Conservation (phyloP, 2,888 invertebrate species). For the Acanthococcus lagerstroemiae region DNA sequence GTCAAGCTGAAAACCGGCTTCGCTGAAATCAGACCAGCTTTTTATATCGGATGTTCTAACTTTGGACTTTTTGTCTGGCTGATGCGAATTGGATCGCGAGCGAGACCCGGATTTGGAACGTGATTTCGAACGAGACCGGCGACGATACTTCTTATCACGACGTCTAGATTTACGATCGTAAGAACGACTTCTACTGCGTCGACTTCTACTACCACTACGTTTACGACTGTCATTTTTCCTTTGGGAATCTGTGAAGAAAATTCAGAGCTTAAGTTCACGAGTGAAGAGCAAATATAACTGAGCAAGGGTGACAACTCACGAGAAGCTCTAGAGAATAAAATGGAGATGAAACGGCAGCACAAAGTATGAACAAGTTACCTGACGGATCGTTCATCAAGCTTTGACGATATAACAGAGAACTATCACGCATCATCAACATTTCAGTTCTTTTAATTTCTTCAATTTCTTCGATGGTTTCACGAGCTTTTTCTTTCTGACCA, state of each 20-base stretch:
- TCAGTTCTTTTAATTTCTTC: slow-evolving; percentile 34
- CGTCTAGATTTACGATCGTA: slow-evolving; percentile 16
- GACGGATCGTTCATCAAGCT: neutral
- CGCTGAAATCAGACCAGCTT: slow-evolving; percentile 32
- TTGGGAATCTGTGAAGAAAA: neutral
- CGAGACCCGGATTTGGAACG: slow-evolving; percentile 32
- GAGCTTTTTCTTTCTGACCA: slow-evolving; percentile 32
- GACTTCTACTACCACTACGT: slow-evolving; percentile 1
- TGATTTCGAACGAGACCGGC: slow-evolving; percentile 26
- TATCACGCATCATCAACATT: slow-evolving; percentile 21
- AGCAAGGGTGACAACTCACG: too few relatives aligned
- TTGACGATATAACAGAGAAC: slow-evolving; percentile 10
- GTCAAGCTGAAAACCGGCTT: slow-evolving; percentile 31
- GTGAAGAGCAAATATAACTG: neutral
- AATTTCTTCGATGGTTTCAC: slow-evolving; percentile 35
- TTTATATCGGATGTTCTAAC: slow-evolving; percentile 31
- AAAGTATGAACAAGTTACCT: neutral
- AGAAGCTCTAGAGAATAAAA: neutral
- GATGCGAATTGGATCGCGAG: slow-evolving; percentile 27
- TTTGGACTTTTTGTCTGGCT: slow-evolving; percentile 9
- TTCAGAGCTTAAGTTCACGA: neutral
- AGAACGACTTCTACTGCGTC: slow-evolving; percentile 14
- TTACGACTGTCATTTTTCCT: slow-evolving; percentile 8
- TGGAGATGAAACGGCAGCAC: neutral
- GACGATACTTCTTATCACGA: slow-evolving; percentile 26